Evolutionary conservation across 1,140 invertebrate species (phyloP).

Genomic region (Palaemon carinicauda): DNA sequence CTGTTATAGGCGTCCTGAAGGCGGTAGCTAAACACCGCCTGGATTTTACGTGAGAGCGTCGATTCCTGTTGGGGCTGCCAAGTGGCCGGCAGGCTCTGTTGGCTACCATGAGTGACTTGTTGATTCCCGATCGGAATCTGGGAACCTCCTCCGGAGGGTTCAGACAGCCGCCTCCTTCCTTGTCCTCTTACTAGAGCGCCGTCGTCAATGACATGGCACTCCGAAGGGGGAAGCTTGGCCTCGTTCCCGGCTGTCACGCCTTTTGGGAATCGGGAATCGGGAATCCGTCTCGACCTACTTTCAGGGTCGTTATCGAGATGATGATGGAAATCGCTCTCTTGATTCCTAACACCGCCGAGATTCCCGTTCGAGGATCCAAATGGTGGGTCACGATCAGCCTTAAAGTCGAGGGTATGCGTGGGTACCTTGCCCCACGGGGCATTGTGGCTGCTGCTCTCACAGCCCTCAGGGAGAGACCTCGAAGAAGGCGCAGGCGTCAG

Average conservation of each 20-base stretch:
- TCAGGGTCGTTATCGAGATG: background rate
- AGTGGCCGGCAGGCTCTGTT: background rate
- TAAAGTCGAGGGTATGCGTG: background rate
- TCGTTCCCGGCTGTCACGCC: background rate
- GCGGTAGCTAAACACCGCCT: conserved; percentile 24
- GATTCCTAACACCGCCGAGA: too few species aligned
- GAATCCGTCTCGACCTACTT: too few species aligned
- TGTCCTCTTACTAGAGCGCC: background rate
- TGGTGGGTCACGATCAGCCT: background rate
- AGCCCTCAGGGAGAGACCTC: background rate
- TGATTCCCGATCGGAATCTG: too few species aligned
- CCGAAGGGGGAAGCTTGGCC: too few species aligned
- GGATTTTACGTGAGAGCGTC: conserved; percentile 16
- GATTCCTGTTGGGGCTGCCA: background rate
- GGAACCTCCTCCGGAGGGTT: too few species aligned
- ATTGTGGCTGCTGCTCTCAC: background rate
- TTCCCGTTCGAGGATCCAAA: background rate
- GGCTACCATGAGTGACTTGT: background rate
- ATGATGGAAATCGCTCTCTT: background rate
- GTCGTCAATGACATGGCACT: background rate
- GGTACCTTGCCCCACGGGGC: background rate
- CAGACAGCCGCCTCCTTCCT: background rate
- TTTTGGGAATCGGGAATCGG: background rate
- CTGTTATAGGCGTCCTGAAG: conserved; percentile 19
- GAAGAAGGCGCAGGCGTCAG: background rate